Evolutionary conservation across 2,797 vertebrate genomes (phyloP).

Genomic region (Delichon dasypus): DNA sequence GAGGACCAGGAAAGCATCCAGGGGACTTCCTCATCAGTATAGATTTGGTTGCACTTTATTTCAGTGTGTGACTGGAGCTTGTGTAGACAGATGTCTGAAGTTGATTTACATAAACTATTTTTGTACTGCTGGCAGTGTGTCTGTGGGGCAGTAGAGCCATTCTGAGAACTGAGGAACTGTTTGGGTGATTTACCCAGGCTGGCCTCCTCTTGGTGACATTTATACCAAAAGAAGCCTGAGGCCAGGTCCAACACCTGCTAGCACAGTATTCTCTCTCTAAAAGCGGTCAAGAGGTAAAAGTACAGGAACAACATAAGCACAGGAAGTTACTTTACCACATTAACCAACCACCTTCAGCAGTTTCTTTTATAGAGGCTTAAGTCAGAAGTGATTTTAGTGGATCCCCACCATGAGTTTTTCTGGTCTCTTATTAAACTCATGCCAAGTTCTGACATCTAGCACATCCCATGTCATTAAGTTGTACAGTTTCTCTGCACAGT

Average conservation of each 20-base stretch:
- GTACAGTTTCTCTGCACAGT: not conserved
- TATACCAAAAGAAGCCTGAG: not conserved
- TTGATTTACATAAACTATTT: not conserved
- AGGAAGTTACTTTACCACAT: not conserved
- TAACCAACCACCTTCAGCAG: not conserved
- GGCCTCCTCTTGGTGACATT: not conserved
- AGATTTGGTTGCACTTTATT: not conserved
- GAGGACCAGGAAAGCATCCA: not conserved
- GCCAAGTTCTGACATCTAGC: not conserved
- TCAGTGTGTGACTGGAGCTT: not conserved
- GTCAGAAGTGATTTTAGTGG: not conserved
- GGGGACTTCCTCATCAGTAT: not conserved
- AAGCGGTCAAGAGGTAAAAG: not conserved
- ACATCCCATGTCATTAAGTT: not conserved
- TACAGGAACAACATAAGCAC: not conserved
- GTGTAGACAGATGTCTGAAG: not conserved
- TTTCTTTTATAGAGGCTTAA: not conserved
- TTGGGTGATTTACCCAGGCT: not conserved
- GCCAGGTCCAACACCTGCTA: not conserved
- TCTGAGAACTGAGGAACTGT: not conserved
- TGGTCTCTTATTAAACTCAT: not conserved
- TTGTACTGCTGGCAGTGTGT: not conserved
- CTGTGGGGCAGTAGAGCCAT: not conserved
- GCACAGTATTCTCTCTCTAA: not conserved
- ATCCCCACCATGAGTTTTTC: not conserved